These are phyloP conservation scores for Lemur catta DNA, from an alignment of 2,797 vertebrate genomes.

Conservation along the genomic window DNA sequence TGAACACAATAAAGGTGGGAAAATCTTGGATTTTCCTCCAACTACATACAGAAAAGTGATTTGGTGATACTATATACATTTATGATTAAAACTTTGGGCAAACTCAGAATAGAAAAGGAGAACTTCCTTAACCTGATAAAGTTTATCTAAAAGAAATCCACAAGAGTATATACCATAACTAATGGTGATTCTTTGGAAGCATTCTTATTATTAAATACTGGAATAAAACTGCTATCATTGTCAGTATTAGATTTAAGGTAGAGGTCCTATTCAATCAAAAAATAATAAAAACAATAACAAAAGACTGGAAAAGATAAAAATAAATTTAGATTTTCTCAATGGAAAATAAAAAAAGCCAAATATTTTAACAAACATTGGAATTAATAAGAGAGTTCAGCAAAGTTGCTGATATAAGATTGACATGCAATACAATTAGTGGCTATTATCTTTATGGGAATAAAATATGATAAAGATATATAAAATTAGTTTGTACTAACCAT, in stretches of 20 bases:
- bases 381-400: background rate
- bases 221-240: background rate
- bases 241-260: background rate
- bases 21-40: background rate
- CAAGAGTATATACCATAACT: background rate
- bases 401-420: background rate
- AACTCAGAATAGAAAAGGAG: background rate
- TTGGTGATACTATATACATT: background rate
- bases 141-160: background rate
- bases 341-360: background rate
- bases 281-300: background rate
- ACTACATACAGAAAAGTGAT: background rate
- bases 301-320: background rate
- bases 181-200: background rate
- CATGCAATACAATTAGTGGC: background rate
- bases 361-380: background rate
- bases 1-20: background rate
- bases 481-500: background rate
- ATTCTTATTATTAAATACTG: background rate
- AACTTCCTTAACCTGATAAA: background rate
- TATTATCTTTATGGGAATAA: background rate
- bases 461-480: background rate
- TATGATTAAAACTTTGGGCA: background rate
- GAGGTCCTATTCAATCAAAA: background rate
- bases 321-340: background rate